Percentiles rank a stretch among this genome's conserved stretches.
Evolutionary conservation across 2,113 vertebrate genomes (phyloP).

Genomic region (Pholis gunnellus): DNA sequence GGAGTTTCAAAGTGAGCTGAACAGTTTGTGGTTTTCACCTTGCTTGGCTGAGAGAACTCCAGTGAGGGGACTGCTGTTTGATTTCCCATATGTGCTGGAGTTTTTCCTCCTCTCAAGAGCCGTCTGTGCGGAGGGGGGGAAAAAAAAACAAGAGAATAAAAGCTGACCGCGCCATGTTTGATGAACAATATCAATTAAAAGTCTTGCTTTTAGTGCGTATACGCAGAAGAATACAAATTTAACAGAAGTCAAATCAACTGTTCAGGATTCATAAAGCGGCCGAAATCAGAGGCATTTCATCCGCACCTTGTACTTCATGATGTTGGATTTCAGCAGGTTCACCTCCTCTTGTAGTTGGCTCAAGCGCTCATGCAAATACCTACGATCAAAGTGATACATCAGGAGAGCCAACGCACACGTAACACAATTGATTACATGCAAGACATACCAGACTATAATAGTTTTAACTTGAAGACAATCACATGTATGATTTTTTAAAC

Average conservation of each 20-base stretch:
- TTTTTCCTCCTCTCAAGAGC: conserved; percentile 94
- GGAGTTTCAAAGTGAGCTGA: conserved; percentile 9
- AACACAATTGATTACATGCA: not conserved
- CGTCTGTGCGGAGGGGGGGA: conserved; percentile 79
- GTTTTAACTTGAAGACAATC: not conserved
- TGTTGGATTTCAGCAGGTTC: conserved; percentile 92
- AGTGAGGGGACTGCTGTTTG: conserved; percentile 89
- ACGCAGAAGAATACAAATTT: not conserved
- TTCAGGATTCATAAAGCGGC: not conserved
- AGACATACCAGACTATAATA: not conserved
- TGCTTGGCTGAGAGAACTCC: conserved; percentile 97
- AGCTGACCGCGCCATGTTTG: not conserved
- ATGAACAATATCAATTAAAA: not conserved
- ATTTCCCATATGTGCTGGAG: conserved; percentile 85
- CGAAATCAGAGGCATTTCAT: not conserved
- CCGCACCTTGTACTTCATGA: conserved; percentile 93
- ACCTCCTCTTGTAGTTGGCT: conserved; percentile 96
- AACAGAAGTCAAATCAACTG: not conserved
- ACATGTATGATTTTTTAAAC: too few relatives aligned
- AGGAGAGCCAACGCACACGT: not conserved
- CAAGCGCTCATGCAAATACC: conserved; percentile 95
- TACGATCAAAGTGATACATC: conserved; percentile 9
- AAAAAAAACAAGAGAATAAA: not conserved
- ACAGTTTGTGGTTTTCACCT: conserved; percentile 83
- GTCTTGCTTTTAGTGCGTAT: not conserved